Conservation (phyloP, 2,797 vertebrate genomes). For the Pogoniulus pusillus region DNA sequence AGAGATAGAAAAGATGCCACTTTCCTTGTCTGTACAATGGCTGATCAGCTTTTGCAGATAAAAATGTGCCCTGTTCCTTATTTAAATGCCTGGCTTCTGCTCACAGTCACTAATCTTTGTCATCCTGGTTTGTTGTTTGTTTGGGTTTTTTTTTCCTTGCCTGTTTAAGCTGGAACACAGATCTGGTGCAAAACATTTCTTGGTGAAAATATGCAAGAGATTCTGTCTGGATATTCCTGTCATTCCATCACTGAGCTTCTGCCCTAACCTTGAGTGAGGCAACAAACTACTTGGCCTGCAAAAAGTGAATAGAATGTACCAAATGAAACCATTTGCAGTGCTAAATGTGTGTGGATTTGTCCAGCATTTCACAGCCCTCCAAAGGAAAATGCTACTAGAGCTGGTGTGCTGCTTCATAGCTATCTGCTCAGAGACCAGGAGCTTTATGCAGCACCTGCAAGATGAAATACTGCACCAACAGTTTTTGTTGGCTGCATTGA, state of each 20-base stretch:
- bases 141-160: background rate
- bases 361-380: background rate
- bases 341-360: background rate
- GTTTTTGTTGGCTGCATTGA: background rate
- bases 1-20: constrained; percentile 6
- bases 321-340: background rate
- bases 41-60: background rate
- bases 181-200: background rate
- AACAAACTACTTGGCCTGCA: background rate
- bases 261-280: background rate
- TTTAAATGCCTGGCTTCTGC: constrained; percentile 21
- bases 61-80: background rate
- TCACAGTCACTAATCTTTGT: background rate
- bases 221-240: background rate
- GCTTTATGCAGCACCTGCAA: background rate
- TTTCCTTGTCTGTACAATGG: background rate
- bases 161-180: background rate
- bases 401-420: background rate
- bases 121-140: background rate
- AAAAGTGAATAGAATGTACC: background rate
- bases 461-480: background rate
- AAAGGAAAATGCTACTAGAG: background rate
- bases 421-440: background rate
- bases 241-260: background rate
- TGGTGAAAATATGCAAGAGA: background rate